Evolutionary conservation across 2,888 invertebrate genomes (phyloP).

Genomic region (Panzeria rudis): DNA sequence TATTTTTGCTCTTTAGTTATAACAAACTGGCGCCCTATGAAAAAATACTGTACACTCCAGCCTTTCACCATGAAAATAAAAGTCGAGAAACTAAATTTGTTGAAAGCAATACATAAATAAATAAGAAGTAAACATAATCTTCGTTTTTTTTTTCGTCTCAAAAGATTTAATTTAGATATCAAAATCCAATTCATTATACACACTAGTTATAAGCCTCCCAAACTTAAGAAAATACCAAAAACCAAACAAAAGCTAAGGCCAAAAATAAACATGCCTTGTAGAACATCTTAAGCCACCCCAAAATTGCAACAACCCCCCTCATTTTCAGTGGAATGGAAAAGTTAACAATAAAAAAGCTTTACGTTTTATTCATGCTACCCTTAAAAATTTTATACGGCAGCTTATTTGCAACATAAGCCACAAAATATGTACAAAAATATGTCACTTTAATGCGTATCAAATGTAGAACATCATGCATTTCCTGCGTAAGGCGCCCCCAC

Average conservation of each 20-base stretch:
- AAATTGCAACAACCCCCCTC: constrained; percentile 37
- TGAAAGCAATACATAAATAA: constrained; percentile 42
- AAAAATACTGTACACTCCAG: neutral
- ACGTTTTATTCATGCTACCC: constrained; percentile 56
- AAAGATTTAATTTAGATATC: constrained; percentile 77
- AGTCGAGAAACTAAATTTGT: constrained; percentile 13
- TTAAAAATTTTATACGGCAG: constrained; percentile 61
- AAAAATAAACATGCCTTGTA: constrained; percentile 22
- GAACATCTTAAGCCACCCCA: constrained; percentile 32
- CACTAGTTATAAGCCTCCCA: constrained; percentile 60
- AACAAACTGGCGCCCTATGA: constrained; percentile 6
- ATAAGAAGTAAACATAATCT: constrained; percentile 57
- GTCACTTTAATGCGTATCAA: constrained; percentile 74
- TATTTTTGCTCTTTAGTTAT: too few relatives aligned
- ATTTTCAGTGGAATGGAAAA: constrained; percentile 14
- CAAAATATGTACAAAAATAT: constrained; percentile 75
- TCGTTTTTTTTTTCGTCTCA: constrained; percentile 41
- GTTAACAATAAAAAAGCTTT: constrained; percentile 52
- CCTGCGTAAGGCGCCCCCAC: constrained; percentile 33
- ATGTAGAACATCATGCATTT: constrained; percentile 72
- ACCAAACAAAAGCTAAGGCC: constrained; percentile 57
- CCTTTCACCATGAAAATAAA: neutral
- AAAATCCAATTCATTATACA: constrained; percentile 77
- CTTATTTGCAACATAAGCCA: constrained; percentile 75
- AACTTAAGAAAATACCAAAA: constrained; percentile 25